Conservation (phyloP, 2,797 vertebrate species). For the Anguilla megastoma region DNA sequence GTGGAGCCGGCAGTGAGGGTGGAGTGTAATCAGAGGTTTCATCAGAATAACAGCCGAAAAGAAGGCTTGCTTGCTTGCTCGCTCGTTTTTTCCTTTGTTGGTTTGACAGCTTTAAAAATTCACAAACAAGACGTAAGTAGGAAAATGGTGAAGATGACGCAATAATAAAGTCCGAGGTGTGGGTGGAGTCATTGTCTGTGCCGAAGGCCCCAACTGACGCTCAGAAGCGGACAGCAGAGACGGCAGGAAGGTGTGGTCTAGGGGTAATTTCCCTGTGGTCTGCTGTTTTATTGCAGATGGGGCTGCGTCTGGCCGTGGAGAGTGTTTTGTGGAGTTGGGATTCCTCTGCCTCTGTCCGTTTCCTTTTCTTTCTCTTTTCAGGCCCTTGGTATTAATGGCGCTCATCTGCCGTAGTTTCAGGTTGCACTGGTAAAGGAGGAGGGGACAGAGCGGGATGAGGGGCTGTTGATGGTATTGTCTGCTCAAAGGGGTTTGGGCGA, state of each 20-base stretch:
- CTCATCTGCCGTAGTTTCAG: slow-evolving; percentile 75
- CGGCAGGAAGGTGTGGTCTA: slow-evolving; percentile 59
- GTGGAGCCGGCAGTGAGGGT: not conserved
- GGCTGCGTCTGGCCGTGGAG: slow-evolving; percentile 49
- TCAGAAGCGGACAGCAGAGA: not conserved
- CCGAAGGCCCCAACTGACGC: slow-evolving; percentile 39
- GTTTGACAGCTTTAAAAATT: not conserved
- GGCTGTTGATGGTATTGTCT: slow-evolving; percentile 66
- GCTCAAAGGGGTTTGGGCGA: slow-evolving; percentile 53
- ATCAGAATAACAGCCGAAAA: not conserved
- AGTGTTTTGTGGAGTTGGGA: slow-evolving; percentile 65
- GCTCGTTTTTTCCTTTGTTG: not conserved
- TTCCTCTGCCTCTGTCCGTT: slow-evolving; percentile 66
- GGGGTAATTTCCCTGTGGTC: not conserved
- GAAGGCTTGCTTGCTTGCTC: not conserved
- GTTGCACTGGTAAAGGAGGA: slow-evolving; percentile 58
- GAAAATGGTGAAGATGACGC: not conserved
- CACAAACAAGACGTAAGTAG: not conserved
- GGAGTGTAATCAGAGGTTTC: not conserved
- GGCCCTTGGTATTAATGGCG: slow-evolving; percentile 74
- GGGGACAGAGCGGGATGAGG: slow-evolving; percentile 50
- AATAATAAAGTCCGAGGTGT: not conserved
- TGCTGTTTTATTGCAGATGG: slow-evolving; percentile 61
- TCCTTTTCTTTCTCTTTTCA: slow-evolving; percentile 73
- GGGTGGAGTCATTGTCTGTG: slow-evolving; percentile 12